A percentile compares a stretch with the other conserved stretches of the same genome.
Conservation (phyloP, 2,888 invertebrate species). For the Lasioglossum lativentre region DNA sequence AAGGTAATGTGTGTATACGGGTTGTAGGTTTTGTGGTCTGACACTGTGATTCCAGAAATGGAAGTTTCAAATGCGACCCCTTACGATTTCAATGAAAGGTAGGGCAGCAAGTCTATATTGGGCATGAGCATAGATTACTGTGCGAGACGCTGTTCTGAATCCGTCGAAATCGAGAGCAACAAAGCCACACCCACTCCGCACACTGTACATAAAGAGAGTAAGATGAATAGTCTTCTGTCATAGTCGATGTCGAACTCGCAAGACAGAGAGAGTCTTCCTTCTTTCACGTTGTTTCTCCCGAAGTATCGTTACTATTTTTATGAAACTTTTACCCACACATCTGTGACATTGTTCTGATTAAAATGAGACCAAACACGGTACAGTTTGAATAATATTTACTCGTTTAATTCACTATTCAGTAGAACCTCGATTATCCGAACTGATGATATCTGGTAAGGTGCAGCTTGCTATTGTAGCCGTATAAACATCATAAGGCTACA, state of each 20-base stretch:
- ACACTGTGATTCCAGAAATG: not conserved
- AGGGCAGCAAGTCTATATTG: not conserved
- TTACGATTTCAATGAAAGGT: not conserved
- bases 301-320: too few relatives aligned
- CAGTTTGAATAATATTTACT: too few relatives aligned
- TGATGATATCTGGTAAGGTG: not conserved
- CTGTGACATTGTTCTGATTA: too few relatives aligned
- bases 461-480: not conserved
- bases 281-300: too few relatives aligned
- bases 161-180: too few relatives aligned
- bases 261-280: too few relatives aligned
- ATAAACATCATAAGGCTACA: not conserved
- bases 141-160: not conserved
- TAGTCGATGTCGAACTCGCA: too few relatives aligned
- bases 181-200: not conserved
- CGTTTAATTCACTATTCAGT: too few relatives aligned
- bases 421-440: too few relatives aligned
- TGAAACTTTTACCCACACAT: too few relatives aligned
- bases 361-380: too few relatives aligned
- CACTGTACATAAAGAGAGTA: not conserved
- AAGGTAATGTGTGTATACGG: too few relatives aligned
- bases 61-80: not conserved
- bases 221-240: not conserved
- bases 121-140: not conserved
- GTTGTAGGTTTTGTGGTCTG: not conserved